Percentiles rank a stretch among this genome's conserved stretches.
These are phyloP conservation scores for Synanthedon andrenaeformis DNA, from an alignment of 2,888 invertebrate species.

Conservation along the genomic window DNA sequence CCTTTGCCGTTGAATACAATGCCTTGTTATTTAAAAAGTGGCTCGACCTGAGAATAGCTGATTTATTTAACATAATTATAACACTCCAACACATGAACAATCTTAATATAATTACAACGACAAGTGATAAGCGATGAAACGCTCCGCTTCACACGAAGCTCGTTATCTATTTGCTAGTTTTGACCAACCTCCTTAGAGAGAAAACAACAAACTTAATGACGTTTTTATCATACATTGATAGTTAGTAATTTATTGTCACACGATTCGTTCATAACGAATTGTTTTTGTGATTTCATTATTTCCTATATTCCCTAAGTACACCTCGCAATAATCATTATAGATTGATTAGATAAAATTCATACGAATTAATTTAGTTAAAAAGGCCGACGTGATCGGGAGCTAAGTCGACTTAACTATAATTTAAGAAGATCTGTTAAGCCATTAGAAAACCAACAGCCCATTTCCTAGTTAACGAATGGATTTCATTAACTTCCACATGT, in stretches of 20 bases:
- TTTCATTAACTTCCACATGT: too few relatives aligned
- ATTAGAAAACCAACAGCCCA: too few relatives aligned
- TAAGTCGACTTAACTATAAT: too few relatives aligned
- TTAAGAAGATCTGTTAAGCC: too few relatives aligned
- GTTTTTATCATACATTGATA: conserved; percentile 32
- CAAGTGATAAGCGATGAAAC: conserved; percentile 19
- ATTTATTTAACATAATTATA: conserved; percentile 42
- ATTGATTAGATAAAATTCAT: too few relatives aligned
- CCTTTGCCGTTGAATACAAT: conserved; percentile 33
- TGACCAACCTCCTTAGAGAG: conserved; percentile 30
- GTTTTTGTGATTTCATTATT: too few relatives aligned
- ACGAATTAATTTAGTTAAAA: too few relatives aligned
- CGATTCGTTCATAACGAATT: too few relatives aligned
- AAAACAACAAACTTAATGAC: conserved; percentile 26
- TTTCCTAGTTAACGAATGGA: too few relatives aligned
- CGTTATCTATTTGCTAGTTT: conserved; percentile 22
- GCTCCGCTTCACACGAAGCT: conserved; percentile 29
- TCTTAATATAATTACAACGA: conserved; percentile 1
- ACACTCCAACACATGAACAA: conserved; percentile 10
- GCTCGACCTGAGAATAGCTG: conserved; percentile 37
- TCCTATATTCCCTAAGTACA: too few relatives aligned
- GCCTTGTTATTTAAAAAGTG: conserved; percentile 33
- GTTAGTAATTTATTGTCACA: conserved; percentile 9
- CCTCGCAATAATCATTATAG: too few relatives aligned
- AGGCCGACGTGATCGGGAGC: too few relatives aligned